A percentile compares a stretch with the other conserved stretches of the same genome.
phyloP scores from a whole-genome alignment of 2,888 invertebrate species.

The Coecobrya sp. region DNA sequence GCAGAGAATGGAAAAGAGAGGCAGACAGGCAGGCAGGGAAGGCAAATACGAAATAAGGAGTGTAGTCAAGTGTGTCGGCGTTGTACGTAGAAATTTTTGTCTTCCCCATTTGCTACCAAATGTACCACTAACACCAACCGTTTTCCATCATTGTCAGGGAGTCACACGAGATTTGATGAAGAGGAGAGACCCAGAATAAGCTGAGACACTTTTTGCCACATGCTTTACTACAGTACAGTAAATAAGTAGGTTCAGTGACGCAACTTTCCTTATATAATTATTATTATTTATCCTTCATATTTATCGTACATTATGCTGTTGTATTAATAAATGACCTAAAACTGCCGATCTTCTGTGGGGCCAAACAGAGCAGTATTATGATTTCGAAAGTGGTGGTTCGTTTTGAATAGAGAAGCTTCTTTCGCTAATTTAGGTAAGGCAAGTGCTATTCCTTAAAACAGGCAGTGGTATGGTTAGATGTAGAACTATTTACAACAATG shows the following conservation, averaged over 20 bases:
- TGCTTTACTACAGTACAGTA: neutral
- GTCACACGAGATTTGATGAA: neutral
- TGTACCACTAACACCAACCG: neutral
- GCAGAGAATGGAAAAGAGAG: neutral
- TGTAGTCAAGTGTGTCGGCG: constrained; percentile 30
- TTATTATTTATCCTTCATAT: too few relatives aligned
- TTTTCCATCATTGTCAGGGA: constrained; percentile 8
- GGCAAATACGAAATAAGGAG: too few relatives aligned
- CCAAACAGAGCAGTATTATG: neutral
- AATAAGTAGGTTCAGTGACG: constrained; percentile 24
- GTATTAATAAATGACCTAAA: constrained; percentile 29
- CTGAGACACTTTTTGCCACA: neutral
- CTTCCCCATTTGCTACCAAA: neutral
- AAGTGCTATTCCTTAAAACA: neutral
- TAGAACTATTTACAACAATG: too few relatives aligned
- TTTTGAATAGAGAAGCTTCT: neutral
- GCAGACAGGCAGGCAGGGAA: too few relatives aligned
- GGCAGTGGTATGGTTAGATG: neutral
- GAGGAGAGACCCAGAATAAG: neutral
- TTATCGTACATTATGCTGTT: neutral
- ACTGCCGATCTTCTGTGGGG: constrained; percentile 51
- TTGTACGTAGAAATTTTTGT: neutral
- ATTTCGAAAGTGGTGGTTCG: neutral
- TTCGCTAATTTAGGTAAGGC: neutral
- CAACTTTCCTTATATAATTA: neutral